Conservation (phyloP, 2,888 invertebrate genomes). For the Temnothorax ravouxi region DNA sequence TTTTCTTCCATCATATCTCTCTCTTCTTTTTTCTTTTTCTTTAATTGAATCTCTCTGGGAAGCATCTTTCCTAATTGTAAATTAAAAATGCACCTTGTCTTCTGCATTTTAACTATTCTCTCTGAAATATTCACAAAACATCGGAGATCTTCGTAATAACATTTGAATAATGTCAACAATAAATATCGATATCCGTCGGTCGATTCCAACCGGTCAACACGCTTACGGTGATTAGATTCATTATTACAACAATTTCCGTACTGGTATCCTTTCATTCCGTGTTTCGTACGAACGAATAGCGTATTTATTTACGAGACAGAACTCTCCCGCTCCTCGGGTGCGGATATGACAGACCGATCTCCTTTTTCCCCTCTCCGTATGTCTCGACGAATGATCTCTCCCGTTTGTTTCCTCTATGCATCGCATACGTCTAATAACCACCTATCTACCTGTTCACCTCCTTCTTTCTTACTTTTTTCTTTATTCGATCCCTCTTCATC, state of each 20-base stretch:
- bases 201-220: background rate
- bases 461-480: constrained; percentile 45
- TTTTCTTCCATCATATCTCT: background rate
- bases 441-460: constrained; percentile 43
- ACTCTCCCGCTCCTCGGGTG: background rate
- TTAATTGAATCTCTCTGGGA: background rate
- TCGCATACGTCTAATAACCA: constrained; percentile 17
- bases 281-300: background rate
- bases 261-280: constrained; percentile 77
- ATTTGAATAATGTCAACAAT: constrained; percentile 10
- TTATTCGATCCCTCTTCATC: background rate
- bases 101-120: constrained; percentile 12
- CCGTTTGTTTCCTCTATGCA: constrained; percentile 18
- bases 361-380: constrained; percentile 57
- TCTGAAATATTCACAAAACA: background rate
- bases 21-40: background rate
- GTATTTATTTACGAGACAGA: constrained; percentile 25
- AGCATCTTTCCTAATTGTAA: background rate
- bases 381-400: constrained; percentile 31
- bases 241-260: constrained; percentile 81
- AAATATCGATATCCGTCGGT: constrained; percentile 17
- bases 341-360: constrained; percentile 60
- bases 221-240: constrained; percentile 77
- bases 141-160: background rate
- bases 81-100: background rate